A percentile compares a stretch with the other conserved stretches of the same genome.
phyloP scores from a whole-genome alignment of 2,113 vertebrate species.

The Daubentonia madagascariensis region DNA sequence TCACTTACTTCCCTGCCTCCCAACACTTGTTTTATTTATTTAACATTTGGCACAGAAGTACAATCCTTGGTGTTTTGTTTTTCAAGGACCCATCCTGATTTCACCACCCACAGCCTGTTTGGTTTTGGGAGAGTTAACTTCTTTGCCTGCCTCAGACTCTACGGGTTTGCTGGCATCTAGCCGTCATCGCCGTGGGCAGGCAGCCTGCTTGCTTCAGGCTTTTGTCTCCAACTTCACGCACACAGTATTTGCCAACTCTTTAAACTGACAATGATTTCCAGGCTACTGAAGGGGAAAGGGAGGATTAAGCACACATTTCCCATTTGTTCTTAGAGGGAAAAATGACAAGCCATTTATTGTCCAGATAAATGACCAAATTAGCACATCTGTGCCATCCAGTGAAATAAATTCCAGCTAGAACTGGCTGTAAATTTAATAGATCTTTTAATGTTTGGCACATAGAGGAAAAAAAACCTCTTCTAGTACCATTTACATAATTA shows the following conservation, averaged over 20 bases:
- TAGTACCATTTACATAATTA: slow-evolving; percentile 45
- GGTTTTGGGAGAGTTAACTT: neutral
- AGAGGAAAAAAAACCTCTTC: neutral
- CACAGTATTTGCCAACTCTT: neutral
- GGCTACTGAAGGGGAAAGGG: neutral
- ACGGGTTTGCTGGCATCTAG: neutral
- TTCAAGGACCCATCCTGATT: neutral
- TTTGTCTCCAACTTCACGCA: neutral
- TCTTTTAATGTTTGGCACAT: neutral
- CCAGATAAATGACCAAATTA: slow-evolving; percentile 59
- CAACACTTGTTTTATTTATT: neutral
- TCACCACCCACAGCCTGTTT: neutral
- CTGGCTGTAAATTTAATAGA: slow-evolving; percentile 32
- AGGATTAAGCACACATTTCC: neutral
- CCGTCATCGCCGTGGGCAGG: neutral
- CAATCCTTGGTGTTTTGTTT: neutral
- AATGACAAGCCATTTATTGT: slow-evolving; percentile 43
- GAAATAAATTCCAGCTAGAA: slow-evolving; percentile 54
- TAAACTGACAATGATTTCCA: neutral
- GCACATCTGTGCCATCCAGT: neutral
- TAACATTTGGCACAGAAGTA: neutral
- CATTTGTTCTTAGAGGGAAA: neutral
- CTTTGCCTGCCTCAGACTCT: neutral
- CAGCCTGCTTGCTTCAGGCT: neutral
- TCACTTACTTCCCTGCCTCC: neutral